A percentile compares a stretch with the other conserved stretches of the same genome.
These are phyloP conservation scores for Onychomys leucogaster DNA, from an alignment of 2,797 vertebrate species.

Conservation along the genomic window DNA sequence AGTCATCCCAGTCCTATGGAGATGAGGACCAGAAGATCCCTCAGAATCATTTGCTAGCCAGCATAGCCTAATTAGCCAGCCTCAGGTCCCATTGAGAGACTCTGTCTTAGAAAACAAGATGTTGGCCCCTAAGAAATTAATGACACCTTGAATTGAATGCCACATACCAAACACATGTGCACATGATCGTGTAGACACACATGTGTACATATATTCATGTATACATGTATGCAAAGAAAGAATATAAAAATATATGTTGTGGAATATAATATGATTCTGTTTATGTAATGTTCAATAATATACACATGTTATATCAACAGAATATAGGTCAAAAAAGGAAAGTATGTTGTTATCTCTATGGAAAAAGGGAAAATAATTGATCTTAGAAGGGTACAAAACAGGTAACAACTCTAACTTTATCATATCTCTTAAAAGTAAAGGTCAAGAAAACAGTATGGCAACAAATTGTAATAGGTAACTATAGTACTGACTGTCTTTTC, in stretches of 20 bases:
- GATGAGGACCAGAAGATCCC: background rate
- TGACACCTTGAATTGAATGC: background rate
- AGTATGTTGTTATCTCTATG: background rate
- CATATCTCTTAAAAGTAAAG: constrained; percentile 43
- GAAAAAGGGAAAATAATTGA: constrained; percentile 1
- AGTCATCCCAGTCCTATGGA: background rate
- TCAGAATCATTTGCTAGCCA: too few species aligned
- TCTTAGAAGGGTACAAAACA: background rate
- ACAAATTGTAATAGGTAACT: constrained; percentile 15
- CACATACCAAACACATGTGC: background rate
- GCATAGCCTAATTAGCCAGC: background rate
- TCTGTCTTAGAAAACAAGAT: background rate
- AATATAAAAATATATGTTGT: background rate
- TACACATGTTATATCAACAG: background rate
- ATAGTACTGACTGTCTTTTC: background rate
- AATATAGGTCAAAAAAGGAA: constrained; percentile 36
- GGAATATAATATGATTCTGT: background rate
- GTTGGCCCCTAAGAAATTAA: background rate
- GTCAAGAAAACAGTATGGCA: constrained; percentile 4
- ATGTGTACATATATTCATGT: background rate
- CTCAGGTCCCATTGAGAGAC: background rate
- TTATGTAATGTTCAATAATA: background rate
- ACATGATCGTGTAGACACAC: background rate
- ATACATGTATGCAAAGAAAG: background rate
- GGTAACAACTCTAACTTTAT: background rate